Percentiles rank a stretch among this genome's conserved stretches.
phyloP scores from a whole-genome alignment of 2,113 vertebrate species.

The Xiphophorus maculatus region DNA sequence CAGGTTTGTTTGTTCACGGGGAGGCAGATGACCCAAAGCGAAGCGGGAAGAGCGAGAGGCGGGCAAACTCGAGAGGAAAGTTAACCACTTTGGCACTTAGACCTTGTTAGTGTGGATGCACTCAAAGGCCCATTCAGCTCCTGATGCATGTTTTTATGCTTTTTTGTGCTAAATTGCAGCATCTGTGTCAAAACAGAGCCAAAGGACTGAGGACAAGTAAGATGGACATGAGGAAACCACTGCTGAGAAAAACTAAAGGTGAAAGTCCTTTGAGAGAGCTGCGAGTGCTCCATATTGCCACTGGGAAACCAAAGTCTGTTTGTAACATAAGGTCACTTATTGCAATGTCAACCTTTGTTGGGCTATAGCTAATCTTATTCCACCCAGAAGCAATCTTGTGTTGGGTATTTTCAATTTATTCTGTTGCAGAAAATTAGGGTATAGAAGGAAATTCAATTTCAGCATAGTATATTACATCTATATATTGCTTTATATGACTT shows the following conservation, averaged over 20 bases:
- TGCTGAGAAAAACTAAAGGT: constrained; percentile 23
- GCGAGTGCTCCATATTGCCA: background rate
- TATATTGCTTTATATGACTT: no score
- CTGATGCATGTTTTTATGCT: constrained; percentile 62
- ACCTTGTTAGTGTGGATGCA: constrained; percentile 76
- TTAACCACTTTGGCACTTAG: constrained; percentile 80
- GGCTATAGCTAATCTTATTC: background rate
- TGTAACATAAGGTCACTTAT: background rate
- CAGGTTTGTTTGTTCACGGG: constrained; percentile 19
- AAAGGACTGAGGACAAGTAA: constrained; percentile 6
- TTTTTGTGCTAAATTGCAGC: constrained; percentile 44
- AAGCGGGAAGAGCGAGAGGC: constrained; percentile 17
- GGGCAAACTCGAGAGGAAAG: constrained; percentile 36
- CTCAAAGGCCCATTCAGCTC: constrained; percentile 67
- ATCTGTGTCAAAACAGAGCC: constrained; percentile 25
- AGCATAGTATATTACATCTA: background rate
- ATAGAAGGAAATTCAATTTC: background rate
- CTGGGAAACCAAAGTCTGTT: constrained; percentile 5
- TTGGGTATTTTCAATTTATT: background rate
- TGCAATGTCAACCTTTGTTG: background rate
- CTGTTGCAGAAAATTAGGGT: background rate
- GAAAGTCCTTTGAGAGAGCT: constrained; percentile 39
- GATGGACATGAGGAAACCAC: constrained; percentile 30
- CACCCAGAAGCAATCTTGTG: background rate
- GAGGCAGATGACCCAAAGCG: constrained; percentile 19